Conservation (phyloP, 2,113 vertebrate genomes). For the Caranx melampygus region DNA sequence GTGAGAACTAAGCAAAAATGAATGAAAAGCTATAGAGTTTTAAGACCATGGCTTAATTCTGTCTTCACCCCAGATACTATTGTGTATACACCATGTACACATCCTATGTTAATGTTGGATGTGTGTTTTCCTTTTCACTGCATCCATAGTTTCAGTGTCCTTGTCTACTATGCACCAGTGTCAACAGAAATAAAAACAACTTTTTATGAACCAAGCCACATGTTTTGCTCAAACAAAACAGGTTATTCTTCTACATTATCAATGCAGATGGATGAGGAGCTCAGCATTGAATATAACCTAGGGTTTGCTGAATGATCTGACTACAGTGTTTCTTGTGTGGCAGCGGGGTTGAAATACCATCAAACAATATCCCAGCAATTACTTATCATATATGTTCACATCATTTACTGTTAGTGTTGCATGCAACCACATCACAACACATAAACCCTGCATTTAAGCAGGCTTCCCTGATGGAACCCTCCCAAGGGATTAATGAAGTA, state of each 20-base stretch:
- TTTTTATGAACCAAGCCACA: not conserved
- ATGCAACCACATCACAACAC: not conserved
- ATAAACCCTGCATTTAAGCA: not conserved
- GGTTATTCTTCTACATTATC: too few species aligned
- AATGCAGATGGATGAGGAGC: not conserved
- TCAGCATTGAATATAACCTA: not conserved
- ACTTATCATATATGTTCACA: not conserved
- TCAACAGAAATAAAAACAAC: too few species aligned
- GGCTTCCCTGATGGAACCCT: too few species aligned
- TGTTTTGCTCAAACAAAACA: too few species aligned
- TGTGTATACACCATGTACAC: too few species aligned
- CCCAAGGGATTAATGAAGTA: too few species aligned
- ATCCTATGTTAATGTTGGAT: too few species aligned
- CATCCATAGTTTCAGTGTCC: too few species aligned
- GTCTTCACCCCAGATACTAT: too few species aligned
- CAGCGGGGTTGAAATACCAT: not conserved
- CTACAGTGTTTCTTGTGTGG: not conserved
- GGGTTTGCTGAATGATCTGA: not conserved
- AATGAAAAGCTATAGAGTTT: not conserved
- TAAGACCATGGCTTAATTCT: too few species aligned
- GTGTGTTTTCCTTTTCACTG: too few species aligned
- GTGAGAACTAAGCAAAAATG: slow-evolving; percentile 9
- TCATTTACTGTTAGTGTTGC: not conserved
- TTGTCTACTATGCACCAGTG: too few species aligned
- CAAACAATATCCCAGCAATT: not conserved